A percentile compares a stretch with the other conserved stretches of the same genome.
phyloP scores from a whole-genome alignment of 2,113 vertebrate species.

The Phoenicopterus ruber region DNA sequence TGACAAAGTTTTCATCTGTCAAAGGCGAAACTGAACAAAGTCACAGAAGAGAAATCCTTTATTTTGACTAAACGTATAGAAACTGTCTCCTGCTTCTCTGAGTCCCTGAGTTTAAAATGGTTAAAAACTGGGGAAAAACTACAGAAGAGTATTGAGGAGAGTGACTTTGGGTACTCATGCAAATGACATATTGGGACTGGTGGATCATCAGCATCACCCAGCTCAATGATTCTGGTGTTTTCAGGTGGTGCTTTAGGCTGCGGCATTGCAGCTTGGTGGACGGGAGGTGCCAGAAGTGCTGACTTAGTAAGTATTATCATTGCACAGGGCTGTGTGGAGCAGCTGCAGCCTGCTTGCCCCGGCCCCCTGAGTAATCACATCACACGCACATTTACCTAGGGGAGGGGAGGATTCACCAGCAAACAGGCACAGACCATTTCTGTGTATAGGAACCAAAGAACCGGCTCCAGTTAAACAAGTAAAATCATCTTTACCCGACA shows the following conservation, averaged over 20 bases:
- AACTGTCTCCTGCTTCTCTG: not conserved
- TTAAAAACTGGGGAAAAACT: not conserved
- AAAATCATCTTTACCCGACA: not conserved
- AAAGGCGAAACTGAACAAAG: not conserved
- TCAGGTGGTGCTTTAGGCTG: not conserved
- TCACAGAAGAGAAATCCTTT: not conserved
- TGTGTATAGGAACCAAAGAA: not conserved
- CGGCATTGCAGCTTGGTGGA: not conserved
- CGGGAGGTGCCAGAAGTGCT: not conserved
- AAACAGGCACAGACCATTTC: not conserved
- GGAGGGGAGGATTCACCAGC: not conserved
- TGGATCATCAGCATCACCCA: not conserved
- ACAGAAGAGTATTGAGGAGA: not conserved
- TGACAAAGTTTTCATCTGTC: not conserved
- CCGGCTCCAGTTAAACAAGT: not conserved
- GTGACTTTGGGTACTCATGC: not conserved
- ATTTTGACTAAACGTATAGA: not conserved
- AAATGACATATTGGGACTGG: not conserved
- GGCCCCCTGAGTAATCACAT: fast-evolving
- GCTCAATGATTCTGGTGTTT: not conserved
- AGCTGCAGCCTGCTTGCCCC: not conserved
- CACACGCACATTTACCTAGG: not conserved
- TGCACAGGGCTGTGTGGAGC: not conserved
- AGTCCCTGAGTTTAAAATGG: not conserved
- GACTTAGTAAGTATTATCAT: not conserved